Evolutionary conservation across 2,797 vertebrate species (phyloP).

Genomic region (Parauchenoglanis punctatus): DNA sequence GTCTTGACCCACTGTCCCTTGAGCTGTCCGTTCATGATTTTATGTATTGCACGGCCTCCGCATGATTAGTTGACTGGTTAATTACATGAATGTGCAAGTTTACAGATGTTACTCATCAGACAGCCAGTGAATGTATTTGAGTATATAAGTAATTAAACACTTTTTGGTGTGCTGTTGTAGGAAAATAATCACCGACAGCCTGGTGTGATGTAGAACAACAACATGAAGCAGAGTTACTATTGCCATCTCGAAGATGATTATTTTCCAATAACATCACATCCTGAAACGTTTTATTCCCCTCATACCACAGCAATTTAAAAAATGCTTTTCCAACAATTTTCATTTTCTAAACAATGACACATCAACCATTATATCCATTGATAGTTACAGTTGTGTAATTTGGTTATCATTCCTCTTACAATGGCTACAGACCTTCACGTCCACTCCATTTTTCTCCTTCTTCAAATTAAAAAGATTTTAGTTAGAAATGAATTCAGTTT

Average conservation of each 20-base stretch:
- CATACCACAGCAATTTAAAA: background rate
- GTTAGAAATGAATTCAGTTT: background rate
- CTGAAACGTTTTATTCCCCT: background rate
- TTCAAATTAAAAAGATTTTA: background rate
- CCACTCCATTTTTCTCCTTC: background rate
- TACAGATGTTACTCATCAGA: background rate
- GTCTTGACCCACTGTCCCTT: background rate
- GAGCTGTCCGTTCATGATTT: background rate
- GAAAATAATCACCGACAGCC: background rate
- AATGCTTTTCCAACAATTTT: background rate
- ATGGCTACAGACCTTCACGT: background rate
- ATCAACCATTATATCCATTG: background rate
- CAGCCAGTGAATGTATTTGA: background rate
- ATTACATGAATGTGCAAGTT: background rate
- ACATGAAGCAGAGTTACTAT: background rate
- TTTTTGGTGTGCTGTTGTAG: background rate
- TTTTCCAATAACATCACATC: background rate
- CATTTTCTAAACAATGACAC: background rate
- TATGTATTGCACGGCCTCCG: background rate
- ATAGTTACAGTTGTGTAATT: background rate
- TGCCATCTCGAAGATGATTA: background rate
- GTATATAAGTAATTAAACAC: background rate
- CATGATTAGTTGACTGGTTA: background rate
- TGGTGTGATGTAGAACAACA: background rate
- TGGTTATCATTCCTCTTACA: background rate